A percentile compares a stretch with the other conserved stretches of the same genome.
phyloP scores from a whole-genome alignment of 1,140 invertebrate genomes.

The Cheumatopsyche charites region DNA sequence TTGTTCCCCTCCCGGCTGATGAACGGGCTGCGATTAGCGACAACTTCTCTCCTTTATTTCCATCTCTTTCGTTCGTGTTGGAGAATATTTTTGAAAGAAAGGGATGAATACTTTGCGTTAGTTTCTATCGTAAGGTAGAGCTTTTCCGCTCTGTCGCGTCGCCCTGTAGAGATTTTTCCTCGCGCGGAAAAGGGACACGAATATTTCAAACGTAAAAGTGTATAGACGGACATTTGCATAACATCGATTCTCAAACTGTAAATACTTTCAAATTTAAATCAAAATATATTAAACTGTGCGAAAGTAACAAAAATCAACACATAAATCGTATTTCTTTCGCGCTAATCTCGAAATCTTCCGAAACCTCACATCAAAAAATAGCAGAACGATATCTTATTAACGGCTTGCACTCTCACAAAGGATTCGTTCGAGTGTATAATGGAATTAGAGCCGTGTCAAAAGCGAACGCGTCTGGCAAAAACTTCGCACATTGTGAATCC shows the following conservation, averaged over 20 bases:
- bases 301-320: no score
- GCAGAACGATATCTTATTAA: no score
- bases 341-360: no score
- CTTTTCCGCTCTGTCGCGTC: constrained; percentile 22
- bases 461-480: constrained; percentile 1
- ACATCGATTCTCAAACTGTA: constrained; percentile 31
- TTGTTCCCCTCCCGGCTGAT: constrained; percentile 43
- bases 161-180: background rate
- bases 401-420: background rate
- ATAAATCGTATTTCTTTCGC: background rate
- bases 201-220: constrained; percentile 26
- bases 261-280: no score
- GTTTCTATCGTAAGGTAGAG: background rate
- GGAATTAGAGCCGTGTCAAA: constrained; percentile 31
- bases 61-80: background rate
- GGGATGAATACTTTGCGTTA: background rate
- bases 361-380: no score
- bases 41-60: background rate
- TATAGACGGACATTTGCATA: constrained; percentile 29
- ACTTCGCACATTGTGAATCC: background rate
- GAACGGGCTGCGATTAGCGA: constrained; percentile 26
- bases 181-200: constrained; percentile 14
- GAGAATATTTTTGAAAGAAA: background rate
- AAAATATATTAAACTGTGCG: no score
- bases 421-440: constrained; percentile 10